Evolutionary conservation across 1,140 invertebrate genomes (phyloP).

Genomic region (Ctenoplectra terminalis): DNA sequence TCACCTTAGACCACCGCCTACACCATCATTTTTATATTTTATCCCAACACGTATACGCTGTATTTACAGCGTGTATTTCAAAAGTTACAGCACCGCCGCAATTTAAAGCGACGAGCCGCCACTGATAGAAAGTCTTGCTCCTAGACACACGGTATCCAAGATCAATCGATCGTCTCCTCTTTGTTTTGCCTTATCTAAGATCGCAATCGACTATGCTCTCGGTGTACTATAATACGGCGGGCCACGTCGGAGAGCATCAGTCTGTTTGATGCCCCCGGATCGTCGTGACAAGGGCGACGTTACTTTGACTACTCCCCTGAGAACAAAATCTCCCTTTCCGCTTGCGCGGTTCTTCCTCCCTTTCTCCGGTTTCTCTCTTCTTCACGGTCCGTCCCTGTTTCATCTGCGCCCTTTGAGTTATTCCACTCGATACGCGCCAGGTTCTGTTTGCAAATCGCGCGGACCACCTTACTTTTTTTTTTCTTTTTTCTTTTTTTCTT

Average conservation of each 20-base stretch:
- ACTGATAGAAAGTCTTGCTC: not conserved
- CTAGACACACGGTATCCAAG: not conserved
- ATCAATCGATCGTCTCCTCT: conserved; percentile 44
- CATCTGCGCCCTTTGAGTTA: conserved; percentile 56
- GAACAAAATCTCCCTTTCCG: conserved; percentile 81
- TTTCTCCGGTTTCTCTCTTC: conserved; percentile 61
- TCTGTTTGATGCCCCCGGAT: conserved; percentile 80
- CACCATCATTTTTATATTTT: too few relatives aligned
- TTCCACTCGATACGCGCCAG: conserved; percentile 50
- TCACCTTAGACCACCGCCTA: too few relatives aligned
- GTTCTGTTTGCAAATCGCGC: conserved; percentile 78
- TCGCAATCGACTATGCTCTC: conserved; percentile 48
- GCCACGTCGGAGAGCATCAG: conserved; percentile 72
- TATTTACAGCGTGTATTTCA: too few relatives aligned
- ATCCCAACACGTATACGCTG: too few relatives aligned
- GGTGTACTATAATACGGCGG: conserved; percentile 18
- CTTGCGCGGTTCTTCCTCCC: conserved; percentile 39
- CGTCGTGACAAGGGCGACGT: conserved; percentile 77
- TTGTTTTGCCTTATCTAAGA: conserved; percentile 41
- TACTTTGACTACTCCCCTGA: conserved; percentile 82
- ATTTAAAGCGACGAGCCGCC: not conserved
- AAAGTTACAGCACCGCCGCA: too few relatives aligned
- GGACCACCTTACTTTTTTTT: conserved; percentile 73
- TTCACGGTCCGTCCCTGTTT: conserved; percentile 60
- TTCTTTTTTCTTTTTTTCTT: too few relatives aligned